Evolutionary conservation across 1,140 invertebrate genomes (phyloP).

Genomic region (Philotrypesis tridentata): DNA sequence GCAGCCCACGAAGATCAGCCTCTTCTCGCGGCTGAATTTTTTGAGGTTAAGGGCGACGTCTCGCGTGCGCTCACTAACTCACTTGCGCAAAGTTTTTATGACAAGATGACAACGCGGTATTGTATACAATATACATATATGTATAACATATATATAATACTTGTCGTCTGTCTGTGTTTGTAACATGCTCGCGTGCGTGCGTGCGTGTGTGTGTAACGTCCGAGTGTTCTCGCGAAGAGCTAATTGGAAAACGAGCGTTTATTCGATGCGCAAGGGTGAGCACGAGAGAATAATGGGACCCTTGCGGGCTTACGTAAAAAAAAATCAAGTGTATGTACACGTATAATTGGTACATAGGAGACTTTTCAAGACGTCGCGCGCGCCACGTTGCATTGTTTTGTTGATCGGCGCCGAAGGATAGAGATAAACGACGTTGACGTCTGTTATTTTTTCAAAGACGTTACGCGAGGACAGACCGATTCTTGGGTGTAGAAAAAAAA

Average conservation of each 20-base stretch:
- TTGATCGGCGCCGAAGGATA: not conserved
- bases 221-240: not conserved
- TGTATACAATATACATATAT: no score
- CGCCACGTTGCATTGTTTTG: not conserved
- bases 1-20: not conserved
- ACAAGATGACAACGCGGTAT: no score
- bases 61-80: not conserved
- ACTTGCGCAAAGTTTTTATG: not conserved
- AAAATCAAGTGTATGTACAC: no score
- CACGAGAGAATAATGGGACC: not conserved
- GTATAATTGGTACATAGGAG: no score
- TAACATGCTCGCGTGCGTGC: no score
- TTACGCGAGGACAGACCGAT: no score
- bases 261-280: not conserved
- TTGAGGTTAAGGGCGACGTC: slow-evolving; percentile 44
- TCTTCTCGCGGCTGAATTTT: slow-evolving; percentile 10
- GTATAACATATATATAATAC: no score
- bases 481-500: no score
- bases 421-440: not conserved
- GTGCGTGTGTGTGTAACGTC: not conserved
- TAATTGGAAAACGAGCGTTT: not conserved
- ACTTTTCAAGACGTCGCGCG: not conserved
- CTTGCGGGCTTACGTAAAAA: not conserved
- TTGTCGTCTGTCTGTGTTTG: no score
- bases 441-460: not conserved